Evolutionary conservation across 2,888 invertebrate species (phyloP).

Genomic region (Pimpla rufipes): DNA sequence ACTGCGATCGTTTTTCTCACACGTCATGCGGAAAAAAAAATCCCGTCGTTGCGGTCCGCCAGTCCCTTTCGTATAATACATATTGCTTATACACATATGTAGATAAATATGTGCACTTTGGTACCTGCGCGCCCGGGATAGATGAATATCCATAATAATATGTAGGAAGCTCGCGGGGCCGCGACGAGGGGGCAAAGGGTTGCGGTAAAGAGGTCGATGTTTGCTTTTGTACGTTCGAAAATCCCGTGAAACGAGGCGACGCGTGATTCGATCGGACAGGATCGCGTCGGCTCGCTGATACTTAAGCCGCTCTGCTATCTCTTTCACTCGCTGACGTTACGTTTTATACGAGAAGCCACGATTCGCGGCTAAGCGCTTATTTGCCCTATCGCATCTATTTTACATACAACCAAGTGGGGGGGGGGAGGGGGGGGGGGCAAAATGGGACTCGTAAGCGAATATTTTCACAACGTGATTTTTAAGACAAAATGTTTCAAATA

Average conservation of each 20-base stretch:
- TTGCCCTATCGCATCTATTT: slow-evolving; percentile 53
- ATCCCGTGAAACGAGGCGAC: slow-evolving; percentile 78
- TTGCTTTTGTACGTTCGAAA: slow-evolving; percentile 79
- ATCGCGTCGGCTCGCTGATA: slow-evolving; percentile 76
- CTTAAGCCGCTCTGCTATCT: slow-evolving; percentile 68
- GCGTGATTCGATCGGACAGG: slow-evolving; percentile 80
- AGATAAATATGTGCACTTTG: background rate
- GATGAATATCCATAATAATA: slow-evolving; percentile 55
- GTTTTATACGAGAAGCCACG: slow-evolving; percentile 44
- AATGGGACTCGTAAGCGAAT: too few relatives aligned
- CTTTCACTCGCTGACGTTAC: slow-evolving; percentile 57
- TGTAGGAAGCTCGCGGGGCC: slow-evolving; percentile 14
- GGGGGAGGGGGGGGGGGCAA: too few relatives aligned
- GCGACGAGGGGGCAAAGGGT: slow-evolving; percentile 50
- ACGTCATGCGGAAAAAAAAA: too few relatives aligned
- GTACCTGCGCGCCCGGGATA: slow-evolving; percentile 31
- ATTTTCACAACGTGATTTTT: too few relatives aligned
- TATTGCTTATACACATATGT: too few relatives aligned
- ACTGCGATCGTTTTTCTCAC: too few relatives aligned
- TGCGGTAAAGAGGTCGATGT: slow-evolving; percentile 67
- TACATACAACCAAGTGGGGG: slow-evolving; percentile 56
- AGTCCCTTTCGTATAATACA: too few relatives aligned
- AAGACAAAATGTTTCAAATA: too few relatives aligned
- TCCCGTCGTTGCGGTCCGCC: too few relatives aligned
- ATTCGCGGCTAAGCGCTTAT: slow-evolving; percentile 51